These are phyloP conservation scores for Subacronicta megacephala DNA, from an alignment of 2,888 invertebrate genomes.

Conservation along the genomic window DNA sequence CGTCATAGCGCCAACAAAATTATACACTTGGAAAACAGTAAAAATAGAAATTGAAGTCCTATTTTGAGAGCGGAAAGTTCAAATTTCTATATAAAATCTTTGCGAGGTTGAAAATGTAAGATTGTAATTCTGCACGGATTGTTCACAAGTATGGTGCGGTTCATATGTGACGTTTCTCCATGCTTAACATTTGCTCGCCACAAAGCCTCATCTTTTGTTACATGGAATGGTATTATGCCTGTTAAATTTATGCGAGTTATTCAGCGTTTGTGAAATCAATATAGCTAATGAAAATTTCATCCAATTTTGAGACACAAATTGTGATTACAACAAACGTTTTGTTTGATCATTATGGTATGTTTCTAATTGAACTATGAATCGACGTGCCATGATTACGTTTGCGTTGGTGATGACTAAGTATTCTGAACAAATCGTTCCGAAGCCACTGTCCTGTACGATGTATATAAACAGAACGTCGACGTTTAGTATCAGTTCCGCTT, in stretches of 20 bases:
- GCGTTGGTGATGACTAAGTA: too few species aligned
- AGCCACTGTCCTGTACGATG: too few species aligned
- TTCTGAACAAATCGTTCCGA: too few species aligned
- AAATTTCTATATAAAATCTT: conserved; percentile 27
- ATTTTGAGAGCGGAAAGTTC: conserved; percentile 17
- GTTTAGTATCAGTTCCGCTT: too few species aligned
- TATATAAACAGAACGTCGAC: too few species aligned
- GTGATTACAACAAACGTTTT: conserved; percentile 12
- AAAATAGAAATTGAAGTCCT: conserved; percentile 17
- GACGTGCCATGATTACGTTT: too few species aligned
- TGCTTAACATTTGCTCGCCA: conserved; percentile 62
- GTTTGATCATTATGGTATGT: conserved; percentile 2
- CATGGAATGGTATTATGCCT: conserved; percentile 46
- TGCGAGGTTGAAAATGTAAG: conserved; percentile 28
- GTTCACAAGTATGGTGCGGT: conserved; percentile 56
- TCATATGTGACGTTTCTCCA: conserved; percentile 60
- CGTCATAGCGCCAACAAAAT: conserved; percentile 50
- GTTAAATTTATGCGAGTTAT: conserved; percentile 40
- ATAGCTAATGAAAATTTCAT: neutral
- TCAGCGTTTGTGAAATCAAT: conserved; percentile 24
- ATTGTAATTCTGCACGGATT: conserved; percentile 52
- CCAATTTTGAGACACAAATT: conserved; percentile 3
- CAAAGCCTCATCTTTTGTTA: conserved; percentile 63
- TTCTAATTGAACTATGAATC: too few species aligned
- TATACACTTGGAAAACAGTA: conserved; percentile 26